Evolutionary conservation across 2,888 invertebrate genomes (phyloP), one percentile per base, ranked within the genome.

Genomic region (Aethes cnicana): DNA sequence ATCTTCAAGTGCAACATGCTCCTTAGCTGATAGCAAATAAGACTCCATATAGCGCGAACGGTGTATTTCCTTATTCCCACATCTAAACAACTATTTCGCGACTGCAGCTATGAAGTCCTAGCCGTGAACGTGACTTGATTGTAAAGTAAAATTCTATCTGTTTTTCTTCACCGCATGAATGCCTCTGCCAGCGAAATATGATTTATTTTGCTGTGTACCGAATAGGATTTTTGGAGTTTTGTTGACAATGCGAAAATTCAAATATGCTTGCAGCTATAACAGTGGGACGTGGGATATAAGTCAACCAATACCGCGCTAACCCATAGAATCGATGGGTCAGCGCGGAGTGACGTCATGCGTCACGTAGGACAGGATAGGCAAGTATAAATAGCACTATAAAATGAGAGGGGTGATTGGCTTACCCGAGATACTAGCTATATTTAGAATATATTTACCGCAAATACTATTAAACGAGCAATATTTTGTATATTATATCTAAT

Each of bases 61-160:
- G 32, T 23, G 33, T 30, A 58, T 56, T 63, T 59, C 55, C 32
- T 44, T 39, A 48, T 57, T 53, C 58, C 46, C 36, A 37, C 25
- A 52, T 55, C 47, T 54, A 56, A 54, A 61, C 56, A 59, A 53
- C 60, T 52, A 55, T 58, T 60, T 52, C 44, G 52, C 55, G 56
- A 55, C 54, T 30, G 43, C 54, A 53, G 57, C 55, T 59, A 58
- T 62, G 63, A 60, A 62, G 54, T 62, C 59, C 55, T 53, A 54
- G 54, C 28, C 28, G 18, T 30, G 54, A 43, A 53, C 62, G 62
- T 62, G 62, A 62, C 58, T 36, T 12, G 59, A 56, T 43, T 63
- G n/a, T 32, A 18, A 56, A 60, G 46, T 36, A 36, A 54, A 59
- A 56, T 61, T 57, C 55, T 63, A 54, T 60, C 59, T 57, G 58